These are phyloP conservation scores for Sparidentex hasta DNA, from an alignment of 2,797 vertebrate species.

Conservation along the genomic window DNA sequence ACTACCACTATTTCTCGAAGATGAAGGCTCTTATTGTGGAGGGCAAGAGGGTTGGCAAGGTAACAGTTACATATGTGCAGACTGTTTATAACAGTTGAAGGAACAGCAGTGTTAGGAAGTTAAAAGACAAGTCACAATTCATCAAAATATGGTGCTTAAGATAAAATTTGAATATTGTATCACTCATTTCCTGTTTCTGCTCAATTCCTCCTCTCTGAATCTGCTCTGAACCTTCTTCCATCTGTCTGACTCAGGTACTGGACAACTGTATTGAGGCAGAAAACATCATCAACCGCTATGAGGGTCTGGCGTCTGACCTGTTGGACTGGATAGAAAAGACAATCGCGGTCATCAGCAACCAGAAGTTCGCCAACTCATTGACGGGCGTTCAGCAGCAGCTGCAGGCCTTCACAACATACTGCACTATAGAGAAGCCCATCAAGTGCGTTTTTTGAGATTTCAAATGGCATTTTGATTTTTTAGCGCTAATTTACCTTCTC, in stretches of 20 bases:
- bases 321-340: constrained; percentile 95
- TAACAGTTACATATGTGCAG: constrained; percentile 49
- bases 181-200: background rate
- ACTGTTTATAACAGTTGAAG: background rate
- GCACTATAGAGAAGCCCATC: constrained; percentile 95
- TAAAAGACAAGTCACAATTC: background rate
- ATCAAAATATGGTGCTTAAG: background rate
- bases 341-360: constrained; percentile 91
- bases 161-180: background rate
- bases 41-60: constrained; percentile 97
- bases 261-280: constrained; percentile 93
- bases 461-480: background rate
- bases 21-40: constrained; percentile 98
- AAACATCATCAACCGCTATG: constrained; percentile 89
- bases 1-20: constrained; percentile 99
- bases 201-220: background rate
- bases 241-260: constrained; percentile 86
- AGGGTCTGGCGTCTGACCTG: constrained; percentile 90
- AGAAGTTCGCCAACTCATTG: constrained; percentile 97
- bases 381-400: constrained; percentile 96
- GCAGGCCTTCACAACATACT: constrained; percentile 96
- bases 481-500: background rate
- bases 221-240: background rate
- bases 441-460: constrained; percentile 83
- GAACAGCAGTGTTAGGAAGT: background rate